A percentile compares a stretch with the other conserved stretches of the same genome.
These are phyloP conservation scores for Chloropsis cyanopogon DNA, from an alignment of 2,113 vertebrate species.

Conservation along the genomic window DNA sequence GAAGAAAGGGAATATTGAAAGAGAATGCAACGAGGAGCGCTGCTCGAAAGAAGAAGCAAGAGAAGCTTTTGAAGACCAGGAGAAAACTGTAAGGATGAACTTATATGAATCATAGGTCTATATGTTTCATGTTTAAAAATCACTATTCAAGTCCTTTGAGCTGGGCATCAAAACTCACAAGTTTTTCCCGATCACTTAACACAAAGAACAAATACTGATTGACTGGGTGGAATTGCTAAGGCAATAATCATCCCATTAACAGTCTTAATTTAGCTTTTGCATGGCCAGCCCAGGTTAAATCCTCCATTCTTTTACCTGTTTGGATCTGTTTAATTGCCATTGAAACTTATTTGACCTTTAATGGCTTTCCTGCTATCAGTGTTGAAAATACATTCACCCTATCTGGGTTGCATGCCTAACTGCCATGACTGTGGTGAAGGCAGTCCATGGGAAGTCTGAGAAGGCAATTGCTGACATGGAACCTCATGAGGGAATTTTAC, in stretches of 20 bases:
- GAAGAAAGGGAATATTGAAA: slow-evolving; percentile 82
- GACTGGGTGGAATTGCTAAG: background rate
- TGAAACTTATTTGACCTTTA: background rate
- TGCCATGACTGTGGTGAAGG: background rate
- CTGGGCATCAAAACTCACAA: background rate
- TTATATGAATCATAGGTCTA: background rate
- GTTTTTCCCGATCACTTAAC: background rate
- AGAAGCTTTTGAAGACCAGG: slow-evolving; percentile 82
- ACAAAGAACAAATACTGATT: background rate
- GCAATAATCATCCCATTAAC: background rate
- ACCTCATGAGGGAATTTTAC: background rate
- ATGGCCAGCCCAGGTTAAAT: background rate
- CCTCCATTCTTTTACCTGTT: background rate
- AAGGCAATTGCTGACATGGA: background rate
- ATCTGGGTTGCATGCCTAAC: background rate
- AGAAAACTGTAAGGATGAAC: slow-evolving; percentile 76
- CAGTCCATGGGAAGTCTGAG: background rate
- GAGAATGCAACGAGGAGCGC: slow-evolving; percentile 87
- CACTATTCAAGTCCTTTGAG: background rate
- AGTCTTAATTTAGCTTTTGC: background rate
- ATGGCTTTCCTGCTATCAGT: background rate
- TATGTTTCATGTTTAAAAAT: background rate
- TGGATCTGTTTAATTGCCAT: background rate
- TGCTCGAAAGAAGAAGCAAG: slow-evolving; percentile 87
- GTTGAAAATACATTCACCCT: background rate